These are phyloP conservation scores for Equus quagga DNA, from an alignment of 2,113 vertebrate species.

Conservation along the genomic window DNA sequence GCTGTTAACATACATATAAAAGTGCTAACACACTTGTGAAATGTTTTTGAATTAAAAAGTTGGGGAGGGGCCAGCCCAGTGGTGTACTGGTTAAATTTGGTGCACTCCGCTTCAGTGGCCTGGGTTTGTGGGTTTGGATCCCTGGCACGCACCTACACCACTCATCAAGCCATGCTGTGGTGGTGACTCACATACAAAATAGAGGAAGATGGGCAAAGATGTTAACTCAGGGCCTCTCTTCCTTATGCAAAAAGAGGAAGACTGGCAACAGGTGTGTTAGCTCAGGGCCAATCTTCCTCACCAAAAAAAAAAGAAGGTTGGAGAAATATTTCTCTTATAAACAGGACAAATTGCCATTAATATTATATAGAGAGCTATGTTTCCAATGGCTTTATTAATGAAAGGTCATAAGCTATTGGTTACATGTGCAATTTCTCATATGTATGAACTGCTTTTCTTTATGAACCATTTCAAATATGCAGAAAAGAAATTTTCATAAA, in stretches of 20 bases:
- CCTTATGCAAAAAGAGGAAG: too few species aligned
- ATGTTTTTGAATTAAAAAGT: constrained; percentile 5
- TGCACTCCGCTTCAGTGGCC: too few species aligned
- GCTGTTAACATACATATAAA: not conserved
- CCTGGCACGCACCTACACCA: too few species aligned
- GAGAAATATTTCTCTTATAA: constrained; percentile 13
- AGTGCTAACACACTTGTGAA: not conserved
- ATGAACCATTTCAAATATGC: not conserved
- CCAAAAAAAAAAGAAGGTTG: not conserved
- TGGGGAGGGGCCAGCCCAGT: not conserved
- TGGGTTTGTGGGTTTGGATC: too few species aligned
- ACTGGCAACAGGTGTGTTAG: too few species aligned
- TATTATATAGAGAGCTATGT: not conserved
- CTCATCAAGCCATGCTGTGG: too few species aligned
- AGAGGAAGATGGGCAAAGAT: too few species aligned
- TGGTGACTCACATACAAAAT: too few species aligned
- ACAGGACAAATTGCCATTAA: not conserved
- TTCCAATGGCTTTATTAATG: not conserved
- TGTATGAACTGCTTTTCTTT: constrained; percentile 14
- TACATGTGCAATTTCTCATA: not conserved
- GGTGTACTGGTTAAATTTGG: too few species aligned
- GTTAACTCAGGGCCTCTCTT: too few species aligned
- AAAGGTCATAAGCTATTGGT: not conserved
- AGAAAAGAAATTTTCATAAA: not conserved
- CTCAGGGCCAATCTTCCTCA: too few species aligned